Conservation (phyloP, 2,113 vertebrate species). For the Falcunculus frontatus region DNA sequence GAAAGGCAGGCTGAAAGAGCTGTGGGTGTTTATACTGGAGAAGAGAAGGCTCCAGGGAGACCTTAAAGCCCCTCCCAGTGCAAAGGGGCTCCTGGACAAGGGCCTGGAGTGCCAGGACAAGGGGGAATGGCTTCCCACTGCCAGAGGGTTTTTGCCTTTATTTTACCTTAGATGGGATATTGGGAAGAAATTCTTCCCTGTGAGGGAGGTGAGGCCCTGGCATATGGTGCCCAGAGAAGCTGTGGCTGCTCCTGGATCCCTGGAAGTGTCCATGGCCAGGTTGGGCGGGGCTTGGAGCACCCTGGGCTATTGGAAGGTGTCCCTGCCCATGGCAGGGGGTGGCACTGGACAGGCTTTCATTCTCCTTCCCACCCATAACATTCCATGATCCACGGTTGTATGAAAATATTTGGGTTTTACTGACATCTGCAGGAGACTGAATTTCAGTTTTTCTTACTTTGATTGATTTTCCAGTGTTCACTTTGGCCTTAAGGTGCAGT, state of each 20-base stretch:
- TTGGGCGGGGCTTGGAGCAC: fast-evolving
- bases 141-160: not conserved
- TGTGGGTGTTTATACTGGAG: not conserved
- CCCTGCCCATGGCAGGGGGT: not conserved
- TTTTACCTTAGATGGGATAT: not conserved
- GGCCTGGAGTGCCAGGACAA: not conserved
- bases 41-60: not conserved
- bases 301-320: fast-evolving
- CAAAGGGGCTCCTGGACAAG: not conserved
- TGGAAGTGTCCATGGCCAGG: fast-evolving
- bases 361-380: not conserved
- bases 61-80: not conserved
- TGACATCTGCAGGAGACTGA: not conserved
- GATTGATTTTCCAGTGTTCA: not conserved
- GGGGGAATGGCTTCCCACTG: not conserved
- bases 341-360: fast-evolving
- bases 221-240: not conserved
- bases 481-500: not conserved
- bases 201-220: fast-evolving
- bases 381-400: not conserved
- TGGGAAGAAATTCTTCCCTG: not conserved
- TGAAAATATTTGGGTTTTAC: not conserved
- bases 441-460: not conserved
- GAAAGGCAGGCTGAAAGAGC: not conserved
- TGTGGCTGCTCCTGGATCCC: not conserved